phyloP scores from a whole-genome alignment of 2,113 vertebrate species.

The Uropsilus gracilis region DNA sequence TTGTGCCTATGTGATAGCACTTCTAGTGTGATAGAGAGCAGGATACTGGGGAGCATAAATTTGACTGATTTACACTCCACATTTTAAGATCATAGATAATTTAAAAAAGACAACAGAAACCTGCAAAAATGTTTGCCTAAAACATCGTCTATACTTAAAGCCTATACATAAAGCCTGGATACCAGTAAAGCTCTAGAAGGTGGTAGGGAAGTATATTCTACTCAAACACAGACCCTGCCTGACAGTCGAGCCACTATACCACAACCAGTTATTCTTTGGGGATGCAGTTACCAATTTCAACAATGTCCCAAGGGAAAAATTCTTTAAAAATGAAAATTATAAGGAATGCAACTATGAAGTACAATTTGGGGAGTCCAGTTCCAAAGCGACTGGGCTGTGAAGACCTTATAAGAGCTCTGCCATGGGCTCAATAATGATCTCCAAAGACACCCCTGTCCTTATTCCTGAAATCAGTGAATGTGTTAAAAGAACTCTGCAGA shows the following conservation, averaged over 20 bases:
- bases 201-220: neutral
- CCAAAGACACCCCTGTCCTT: neutral
- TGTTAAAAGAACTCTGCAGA: neutral
- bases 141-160: neutral
- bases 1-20: neutral
- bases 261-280: neutral
- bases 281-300: neutral
- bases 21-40: neutral
- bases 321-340: neutral
- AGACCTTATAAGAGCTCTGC: neutral
- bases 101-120: neutral
- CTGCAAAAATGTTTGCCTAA: neutral
- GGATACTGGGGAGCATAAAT: neutral
- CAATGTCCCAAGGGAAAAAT: neutral
- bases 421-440: rapidly evolving
- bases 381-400: neutral
- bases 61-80: neutral
- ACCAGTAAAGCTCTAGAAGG: neutral
- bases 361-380: neutral
- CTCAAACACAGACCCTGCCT: neutral
- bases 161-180: neutral
- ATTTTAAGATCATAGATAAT: neutral
- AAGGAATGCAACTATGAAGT: neutral
- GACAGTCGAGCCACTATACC: neutral
- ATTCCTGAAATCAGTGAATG: neutral